Evolutionary conservation across 2,113 vertebrate genomes (phyloP).

Genomic region (Nothoprocta pentlandii): DNA sequence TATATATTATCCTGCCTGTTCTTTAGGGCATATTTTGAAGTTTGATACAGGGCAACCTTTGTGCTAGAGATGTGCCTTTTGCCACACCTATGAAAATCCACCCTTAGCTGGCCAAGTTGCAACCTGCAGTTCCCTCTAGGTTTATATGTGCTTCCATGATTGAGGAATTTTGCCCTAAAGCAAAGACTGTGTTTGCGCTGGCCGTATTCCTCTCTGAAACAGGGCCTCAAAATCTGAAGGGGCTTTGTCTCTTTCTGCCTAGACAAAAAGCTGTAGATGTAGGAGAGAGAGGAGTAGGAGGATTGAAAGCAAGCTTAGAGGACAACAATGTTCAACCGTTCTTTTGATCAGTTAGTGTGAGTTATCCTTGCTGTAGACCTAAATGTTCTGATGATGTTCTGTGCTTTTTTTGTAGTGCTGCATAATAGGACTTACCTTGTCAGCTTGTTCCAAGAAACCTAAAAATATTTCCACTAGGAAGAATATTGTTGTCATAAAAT

Average conservation of each 20-base stretch:
- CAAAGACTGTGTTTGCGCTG: conserved; percentile 29
- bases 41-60: conserved; percentile 64
- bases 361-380: background rate
- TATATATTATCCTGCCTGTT: background rate
- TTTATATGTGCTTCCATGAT: conserved; percentile 33
- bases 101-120: conserved; percentile 25
- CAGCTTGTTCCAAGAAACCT: background rate
- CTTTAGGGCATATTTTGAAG: conserved; percentile 64
- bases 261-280: background rate
- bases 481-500: background rate
- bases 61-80: conserved; percentile 50
- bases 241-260: background rate
- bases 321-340: background rate
- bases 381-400: background rate
- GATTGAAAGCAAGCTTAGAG: background rate
- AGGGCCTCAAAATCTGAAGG: background rate
- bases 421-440: background rate
- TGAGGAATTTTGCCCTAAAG: conserved; percentile 62
- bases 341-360: background rate
- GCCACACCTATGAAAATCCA: conserved; percentile 49
- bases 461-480: background rate
- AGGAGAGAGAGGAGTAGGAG: background rate
- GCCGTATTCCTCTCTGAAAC: background rate
- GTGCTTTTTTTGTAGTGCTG: background rate
- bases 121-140: conserved; percentile 43